Conservation (phyloP, 2,113 vertebrate species). For the Sinocyclocheilus grahami region DNA sequence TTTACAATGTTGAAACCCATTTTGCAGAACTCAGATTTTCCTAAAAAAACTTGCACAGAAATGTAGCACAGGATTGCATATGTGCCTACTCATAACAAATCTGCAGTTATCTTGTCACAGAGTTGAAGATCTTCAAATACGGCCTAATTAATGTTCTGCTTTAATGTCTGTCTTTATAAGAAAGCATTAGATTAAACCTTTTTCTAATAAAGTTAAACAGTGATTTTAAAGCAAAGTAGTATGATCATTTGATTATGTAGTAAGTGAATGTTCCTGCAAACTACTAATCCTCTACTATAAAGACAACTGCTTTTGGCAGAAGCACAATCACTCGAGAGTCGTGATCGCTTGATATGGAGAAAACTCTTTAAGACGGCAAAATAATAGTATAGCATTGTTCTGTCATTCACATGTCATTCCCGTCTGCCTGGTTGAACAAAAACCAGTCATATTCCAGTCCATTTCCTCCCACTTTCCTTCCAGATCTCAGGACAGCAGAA, state of each 20-base stretch:
- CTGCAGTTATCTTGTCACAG: not conserved
- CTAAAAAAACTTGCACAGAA: not conserved
- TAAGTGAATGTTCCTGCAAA: not conserved
- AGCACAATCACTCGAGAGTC: not conserved
- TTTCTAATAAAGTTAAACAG: not conserved
- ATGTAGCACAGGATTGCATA: not conserved
- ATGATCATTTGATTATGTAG: not conserved
- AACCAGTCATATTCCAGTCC: constrained; percentile 16
- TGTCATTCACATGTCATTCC: not conserved
- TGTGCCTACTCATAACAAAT: not conserved
- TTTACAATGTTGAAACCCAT: not conserved
- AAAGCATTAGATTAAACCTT: not conserved
- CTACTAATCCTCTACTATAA: not conserved
- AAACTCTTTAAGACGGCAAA: not conserved
- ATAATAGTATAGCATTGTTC: not conserved
- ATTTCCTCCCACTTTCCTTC: not conserved
- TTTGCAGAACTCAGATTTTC: not conserved
- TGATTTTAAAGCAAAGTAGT: not conserved
- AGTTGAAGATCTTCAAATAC: not conserved
- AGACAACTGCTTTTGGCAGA: not conserved
- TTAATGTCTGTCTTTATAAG: not conserved
- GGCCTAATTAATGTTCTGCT: not conserved
- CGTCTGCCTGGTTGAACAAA: not conserved
- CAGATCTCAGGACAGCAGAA: not conserved
- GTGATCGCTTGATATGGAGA: not conserved